phyloP scores from a whole-genome alignment of 2,113 vertebrate genomes.

The Excalfactoria chinensis region DNA sequence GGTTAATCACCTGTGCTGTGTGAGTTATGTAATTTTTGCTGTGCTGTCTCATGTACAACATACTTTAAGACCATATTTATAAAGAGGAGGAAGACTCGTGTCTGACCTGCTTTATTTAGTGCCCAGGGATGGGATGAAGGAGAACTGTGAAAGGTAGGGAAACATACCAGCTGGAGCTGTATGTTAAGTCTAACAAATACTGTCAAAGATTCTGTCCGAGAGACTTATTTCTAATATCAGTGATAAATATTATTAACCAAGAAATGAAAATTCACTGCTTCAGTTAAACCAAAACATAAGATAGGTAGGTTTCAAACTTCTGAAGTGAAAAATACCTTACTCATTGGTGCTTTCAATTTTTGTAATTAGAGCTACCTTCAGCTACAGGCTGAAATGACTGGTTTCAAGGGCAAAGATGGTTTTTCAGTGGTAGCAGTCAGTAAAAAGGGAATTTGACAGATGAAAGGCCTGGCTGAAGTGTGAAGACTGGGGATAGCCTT shows the following conservation, averaged over 20 bases:
- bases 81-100: neutral
- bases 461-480: neutral
- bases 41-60: fast-evolving
- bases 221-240: neutral
- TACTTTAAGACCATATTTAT: neutral
- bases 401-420: slow-evolving; percentile 31
- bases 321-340: neutral
- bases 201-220: neutral
- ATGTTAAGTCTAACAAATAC: neutral
- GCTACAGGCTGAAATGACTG: neutral
- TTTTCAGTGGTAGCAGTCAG: neutral
- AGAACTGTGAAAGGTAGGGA: neutral
- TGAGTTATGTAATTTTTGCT: neutral
- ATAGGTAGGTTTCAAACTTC: neutral
- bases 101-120: neutral
- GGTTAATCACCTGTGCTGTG: neutral
- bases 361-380: neutral
- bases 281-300: neutral
- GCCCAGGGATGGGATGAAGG: neutral
- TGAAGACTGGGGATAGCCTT: neutral
- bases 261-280: neutral
- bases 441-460: neutral
- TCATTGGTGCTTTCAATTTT: neutral
- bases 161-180: neutral
- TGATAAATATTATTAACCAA: neutral